Percentiles rank a stretch among this genome's conserved stretches.
These are phyloP conservation scores for Panagrolaimus sp. DNA, from an alignment of 1,140 invertebrate genomes.

Conservation along the genomic window DNA sequence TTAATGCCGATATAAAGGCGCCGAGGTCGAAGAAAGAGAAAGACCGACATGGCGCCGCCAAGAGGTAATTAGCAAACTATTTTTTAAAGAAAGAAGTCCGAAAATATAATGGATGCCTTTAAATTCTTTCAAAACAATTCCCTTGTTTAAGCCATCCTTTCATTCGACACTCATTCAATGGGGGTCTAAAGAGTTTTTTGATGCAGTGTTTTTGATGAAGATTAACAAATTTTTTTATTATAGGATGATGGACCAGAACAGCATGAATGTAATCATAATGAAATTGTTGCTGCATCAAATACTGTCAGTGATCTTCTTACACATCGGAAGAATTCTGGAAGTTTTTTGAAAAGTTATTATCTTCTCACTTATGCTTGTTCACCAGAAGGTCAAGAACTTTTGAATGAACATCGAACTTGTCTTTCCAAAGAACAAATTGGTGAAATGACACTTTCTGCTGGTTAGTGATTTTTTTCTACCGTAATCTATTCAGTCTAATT, in stretches of 20 bases:
- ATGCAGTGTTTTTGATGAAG: too few relatives aligned
- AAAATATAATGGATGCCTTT: too few relatives aligned
- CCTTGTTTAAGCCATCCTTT: too few relatives aligned
- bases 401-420: slow-evolving; percentile 46
- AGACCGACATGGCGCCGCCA: too few relatives aligned
- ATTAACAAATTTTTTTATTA: slow-evolving; percentile 13
- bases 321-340: slow-evolving; percentile 54
- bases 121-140: too few relatives aligned
- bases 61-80: too few relatives aligned
- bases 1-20: too few relatives aligned
- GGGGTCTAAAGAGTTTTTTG: too few relatives aligned
- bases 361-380: slow-evolving; percentile 57
- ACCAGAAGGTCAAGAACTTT: slow-evolving; percentile 50
- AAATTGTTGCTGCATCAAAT: slow-evolving; percentile 55
- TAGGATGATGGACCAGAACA: slow-evolving; percentile 52
- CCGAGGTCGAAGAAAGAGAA: too few relatives aligned
- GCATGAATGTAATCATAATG: slow-evolving; percentile 49
- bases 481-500: not conserved
- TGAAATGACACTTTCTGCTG: slow-evolving; percentile 57
- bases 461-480: slow-evolving; percentile 10
- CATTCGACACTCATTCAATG: too few relatives aligned
- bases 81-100: too few relatives aligned
- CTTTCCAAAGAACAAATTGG: slow-evolving; percentile 54
- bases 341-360: slow-evolving; percentile 55
- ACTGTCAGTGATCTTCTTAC: slow-evolving; percentile 56